Base-by-base conservation (phyloP, 2,888 invertebrate genomes). In the Mamestra brassicae region DNA sequence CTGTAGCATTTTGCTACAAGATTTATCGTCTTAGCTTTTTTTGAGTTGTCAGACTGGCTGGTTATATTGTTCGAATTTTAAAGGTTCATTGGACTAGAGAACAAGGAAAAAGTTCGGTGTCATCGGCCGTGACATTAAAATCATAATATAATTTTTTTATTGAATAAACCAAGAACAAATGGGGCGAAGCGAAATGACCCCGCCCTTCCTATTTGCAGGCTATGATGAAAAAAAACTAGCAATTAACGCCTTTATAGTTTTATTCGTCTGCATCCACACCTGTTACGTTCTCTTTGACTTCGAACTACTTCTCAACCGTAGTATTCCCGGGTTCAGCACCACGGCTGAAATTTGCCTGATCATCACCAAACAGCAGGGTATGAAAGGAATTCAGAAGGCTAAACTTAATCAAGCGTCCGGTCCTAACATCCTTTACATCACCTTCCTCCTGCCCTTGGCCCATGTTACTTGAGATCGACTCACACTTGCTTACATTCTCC, bases 211-310 rank as follows among this genome's bases (percentile, higher is more conserved):
- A 78, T 64, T 78, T 68, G 69, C 80, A 85, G 90, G 94, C 88
- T 94, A 95, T 95, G 95, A 79, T 42, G n/a, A n/a, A 61, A 42
- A 42, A 61, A 17, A 61, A n/a, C 42, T 61, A 61, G 61, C 61
- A 42, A n/a, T 61, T 90, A 92, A 93, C 69, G 86, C 89, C 84
- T 42, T 91, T 11, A 88, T 92, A 85, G 84, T 87, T 66, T 63
- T 93, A 36, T 83, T 93, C n/a, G 92, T 91, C 26, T 85, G 90
- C 26, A 85, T 91, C 65, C 95, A 95, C 80, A 76, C 95, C 10
- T 89, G 77, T 61, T 74, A 86, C 45, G 92, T 93, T 68, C 62
- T 92, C 52, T 78, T 84, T 11, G 81, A 86, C 15, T 94, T 94
- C 77, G 90, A 91, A 36, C 86, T 73, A 84, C 71, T 89, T 26